phyloP scores from a whole-genome alignment of 1,140 invertebrate species.

The Campoletis sonorensis region DNA sequence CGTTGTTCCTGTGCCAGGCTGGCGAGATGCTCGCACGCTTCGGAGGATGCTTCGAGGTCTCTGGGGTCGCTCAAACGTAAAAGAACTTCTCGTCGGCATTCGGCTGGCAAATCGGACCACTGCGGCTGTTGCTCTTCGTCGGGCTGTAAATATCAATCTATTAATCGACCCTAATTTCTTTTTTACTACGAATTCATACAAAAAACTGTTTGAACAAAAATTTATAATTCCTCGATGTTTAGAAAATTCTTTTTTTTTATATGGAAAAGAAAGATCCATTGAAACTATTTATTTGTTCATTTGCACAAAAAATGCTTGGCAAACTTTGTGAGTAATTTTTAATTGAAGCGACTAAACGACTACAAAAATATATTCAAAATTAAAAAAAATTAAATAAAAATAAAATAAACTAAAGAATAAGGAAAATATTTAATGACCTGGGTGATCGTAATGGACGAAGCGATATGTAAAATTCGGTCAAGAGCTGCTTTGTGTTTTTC shows the following conservation, averaged over 20 bases:
- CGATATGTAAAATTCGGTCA: constrained; percentile 88
- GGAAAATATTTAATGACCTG: constrained; percentile 76
- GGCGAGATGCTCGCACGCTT: constrained; percentile 84
- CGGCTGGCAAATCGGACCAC: constrained; percentile 93
- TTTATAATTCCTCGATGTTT: too few species aligned
- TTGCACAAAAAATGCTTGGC: too few species aligned
- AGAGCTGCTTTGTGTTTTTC: constrained; percentile 90
- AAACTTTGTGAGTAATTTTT: too few species aligned
- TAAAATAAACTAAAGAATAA: too few species aligned
- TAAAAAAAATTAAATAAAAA: too few species aligned
- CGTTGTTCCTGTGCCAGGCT: constrained; percentile 90
- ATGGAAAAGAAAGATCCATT: too few species aligned
- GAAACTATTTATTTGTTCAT: too few species aligned
- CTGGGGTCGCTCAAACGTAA: constrained; percentile 93
- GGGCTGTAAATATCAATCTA: constrained; percentile 78
- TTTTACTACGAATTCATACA: too few species aligned
- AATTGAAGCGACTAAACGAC: too few species aligned
- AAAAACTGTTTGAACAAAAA: constrained; percentile 13
- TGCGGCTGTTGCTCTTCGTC: constrained; percentile 89
- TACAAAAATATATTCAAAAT: too few species aligned
- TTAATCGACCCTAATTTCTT: background rate
- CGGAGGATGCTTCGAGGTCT: constrained; percentile 86
- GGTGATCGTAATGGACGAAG: constrained; percentile 86
- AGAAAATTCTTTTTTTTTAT: too few species aligned
- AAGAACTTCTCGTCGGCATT: constrained; percentile 94